phyloP scores from a whole-genome alignment of 2,797 vertebrate species.

The Mallotus villosus region DNA sequence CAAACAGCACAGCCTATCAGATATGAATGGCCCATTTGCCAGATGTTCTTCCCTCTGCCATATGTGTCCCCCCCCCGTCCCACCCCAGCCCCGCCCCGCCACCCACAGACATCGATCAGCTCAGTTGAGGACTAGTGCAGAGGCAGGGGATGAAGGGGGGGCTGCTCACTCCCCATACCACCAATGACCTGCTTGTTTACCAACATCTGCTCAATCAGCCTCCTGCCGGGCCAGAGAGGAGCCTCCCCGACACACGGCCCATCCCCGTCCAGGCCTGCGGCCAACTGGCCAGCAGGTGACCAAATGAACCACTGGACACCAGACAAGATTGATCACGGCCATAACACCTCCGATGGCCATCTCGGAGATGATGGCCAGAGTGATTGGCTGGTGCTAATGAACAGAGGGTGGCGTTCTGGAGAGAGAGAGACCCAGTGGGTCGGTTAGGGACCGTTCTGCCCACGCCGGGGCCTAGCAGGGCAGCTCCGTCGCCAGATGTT shows the following conservation, averaged over 20 bases:
- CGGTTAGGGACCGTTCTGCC: constrained; percentile 53
- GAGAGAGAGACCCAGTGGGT: constrained; percentile 51
- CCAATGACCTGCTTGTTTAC: constrained; percentile 67
- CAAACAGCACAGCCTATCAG: constrained; percentile 45
- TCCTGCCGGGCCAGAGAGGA: constrained; percentile 53
- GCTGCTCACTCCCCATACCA: constrained; percentile 45
- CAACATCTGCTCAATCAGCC: constrained; percentile 77
- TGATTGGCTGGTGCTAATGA: constrained; percentile 62
- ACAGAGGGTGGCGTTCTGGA: constrained; percentile 60
- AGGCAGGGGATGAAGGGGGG: constrained; percentile 10
- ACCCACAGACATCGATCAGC: constrained; percentile 40
- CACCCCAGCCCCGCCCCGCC: constrained; percentile 8
- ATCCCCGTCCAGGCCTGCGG: constrained; percentile 46
- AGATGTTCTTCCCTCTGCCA: constrained; percentile 69
- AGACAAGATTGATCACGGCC: constrained; percentile 65
- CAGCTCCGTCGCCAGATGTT: constrained; percentile 65
- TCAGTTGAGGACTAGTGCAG: constrained; percentile 38
- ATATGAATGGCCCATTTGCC: constrained; percentile 70
- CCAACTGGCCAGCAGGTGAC: constrained; percentile 69
- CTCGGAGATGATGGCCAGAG: constrained; percentile 47
- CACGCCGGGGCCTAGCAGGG: constrained; percentile 48
- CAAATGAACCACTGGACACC: constrained; percentile 57
- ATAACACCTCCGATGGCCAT: constrained; percentile 64
- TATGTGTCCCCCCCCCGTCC: constrained; percentile 56
- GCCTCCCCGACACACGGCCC: constrained; percentile 40